Percentiles rank a stretch among this genome's conserved stretches.
Conservation (phyloP, 2,888 invertebrate genomes). For the Netelia fuscicornis region DNA sequence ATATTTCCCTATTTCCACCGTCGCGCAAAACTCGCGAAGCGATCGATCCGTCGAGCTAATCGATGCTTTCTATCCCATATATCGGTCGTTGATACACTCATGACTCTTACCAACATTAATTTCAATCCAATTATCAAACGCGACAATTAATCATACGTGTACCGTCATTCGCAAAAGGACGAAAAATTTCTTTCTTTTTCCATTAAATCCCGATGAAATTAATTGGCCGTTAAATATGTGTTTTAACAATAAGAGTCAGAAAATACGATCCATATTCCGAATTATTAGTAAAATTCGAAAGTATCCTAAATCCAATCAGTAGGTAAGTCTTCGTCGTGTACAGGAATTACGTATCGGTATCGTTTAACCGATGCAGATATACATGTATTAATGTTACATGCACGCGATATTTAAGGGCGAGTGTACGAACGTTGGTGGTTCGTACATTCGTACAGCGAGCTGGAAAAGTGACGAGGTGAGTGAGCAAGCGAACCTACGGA, state of each 20-base stretch:
- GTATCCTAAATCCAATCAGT: no score
- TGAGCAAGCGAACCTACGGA: constrained; percentile 18
- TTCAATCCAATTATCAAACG: background rate
- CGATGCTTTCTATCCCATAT: background rate
- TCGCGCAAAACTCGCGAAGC: background rate
- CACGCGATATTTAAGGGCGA: background rate
- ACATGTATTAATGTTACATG: background rate
- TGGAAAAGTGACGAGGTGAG: constrained; percentile 62
- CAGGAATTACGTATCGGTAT: no score
- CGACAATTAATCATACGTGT: background rate
- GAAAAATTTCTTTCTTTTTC: no score
- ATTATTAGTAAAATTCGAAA: no score
- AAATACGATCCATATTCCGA: no score
- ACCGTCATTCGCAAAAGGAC: no score
- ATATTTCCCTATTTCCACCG: background rate
- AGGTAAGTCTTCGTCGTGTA: no score
- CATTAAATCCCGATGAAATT: no score
- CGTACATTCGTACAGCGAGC: background rate
- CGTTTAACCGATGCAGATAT: no score
- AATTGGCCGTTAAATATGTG: no score
- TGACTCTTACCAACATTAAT: background rate
- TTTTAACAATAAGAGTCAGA: no score
- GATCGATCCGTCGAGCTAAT: background rate
- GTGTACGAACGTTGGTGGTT: constrained; percentile 11
- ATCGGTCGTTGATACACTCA: background rate